Conservation (phyloP, 2,888 invertebrate species). For the Torymus texanus region DNA sequence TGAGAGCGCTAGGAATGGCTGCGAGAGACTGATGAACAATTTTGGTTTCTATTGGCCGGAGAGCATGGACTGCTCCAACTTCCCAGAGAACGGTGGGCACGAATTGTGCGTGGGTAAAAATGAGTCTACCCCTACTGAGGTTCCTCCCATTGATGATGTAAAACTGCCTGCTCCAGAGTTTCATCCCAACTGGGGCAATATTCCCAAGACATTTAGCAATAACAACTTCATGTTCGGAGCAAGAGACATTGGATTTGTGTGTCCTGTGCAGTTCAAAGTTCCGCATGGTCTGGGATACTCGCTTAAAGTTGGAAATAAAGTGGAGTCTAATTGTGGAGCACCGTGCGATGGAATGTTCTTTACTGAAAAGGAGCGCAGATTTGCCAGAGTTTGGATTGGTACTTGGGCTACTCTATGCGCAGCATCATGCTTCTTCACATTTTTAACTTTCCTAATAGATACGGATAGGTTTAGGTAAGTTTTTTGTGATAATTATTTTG, state of each 20-base stretch:
- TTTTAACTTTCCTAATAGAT: constrained; percentile 95
- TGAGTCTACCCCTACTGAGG: constrained; percentile 79
- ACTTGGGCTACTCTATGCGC: constrained; percentile 94
- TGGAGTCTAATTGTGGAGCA: constrained; percentile 86
- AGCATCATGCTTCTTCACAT: constrained; percentile 93
- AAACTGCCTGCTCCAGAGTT: constrained; percentile 77
- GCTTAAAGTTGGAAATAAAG: constrained; percentile 87
- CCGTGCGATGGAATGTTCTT: constrained; percentile 97
- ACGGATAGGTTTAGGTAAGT: constrained; percentile 86
- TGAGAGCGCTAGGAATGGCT: constrained; percentile 90
- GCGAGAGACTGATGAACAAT: constrained; percentile 88
- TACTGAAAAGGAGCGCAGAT: constrained; percentile 85
- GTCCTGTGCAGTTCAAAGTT: constrained; percentile 90
- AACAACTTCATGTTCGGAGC: constrained; percentile 74
- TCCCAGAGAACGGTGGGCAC: constrained; percentile 83
- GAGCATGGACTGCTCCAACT: constrained; percentile 89
- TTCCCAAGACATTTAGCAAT: constrained; percentile 62
- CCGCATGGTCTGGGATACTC: constrained; percentile 88
- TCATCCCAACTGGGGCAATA: constrained; percentile 69
- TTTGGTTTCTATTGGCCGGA: constrained; percentile 95
- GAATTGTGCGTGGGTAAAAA: constrained; percentile 84
- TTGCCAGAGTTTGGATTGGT: constrained; percentile 94
- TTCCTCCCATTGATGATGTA: constrained; percentile 77
- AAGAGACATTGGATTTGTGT: constrained; percentile 89
- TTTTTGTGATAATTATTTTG: background rate